phyloP scores from a whole-genome alignment of 2,113 vertebrate species.

The Erpornis zantholeuca region DNA sequence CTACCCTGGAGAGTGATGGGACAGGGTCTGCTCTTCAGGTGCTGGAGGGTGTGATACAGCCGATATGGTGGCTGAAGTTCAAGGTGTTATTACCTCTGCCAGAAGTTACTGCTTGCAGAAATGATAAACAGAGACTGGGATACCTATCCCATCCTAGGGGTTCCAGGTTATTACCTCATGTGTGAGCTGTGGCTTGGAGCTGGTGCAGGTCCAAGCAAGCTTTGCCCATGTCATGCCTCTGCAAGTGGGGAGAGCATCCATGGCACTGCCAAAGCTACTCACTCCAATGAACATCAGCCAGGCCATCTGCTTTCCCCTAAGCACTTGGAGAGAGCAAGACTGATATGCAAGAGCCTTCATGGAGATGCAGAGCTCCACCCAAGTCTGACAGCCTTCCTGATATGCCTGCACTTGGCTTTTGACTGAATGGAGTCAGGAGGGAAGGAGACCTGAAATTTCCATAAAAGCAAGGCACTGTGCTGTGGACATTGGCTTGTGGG shows the following conservation, averaged over 20 bases:
- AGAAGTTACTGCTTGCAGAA: not conserved
- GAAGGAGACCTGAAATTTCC: not conserved
- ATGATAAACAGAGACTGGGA: not conserved
- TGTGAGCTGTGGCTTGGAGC: not conserved
- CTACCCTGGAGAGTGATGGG: not conserved
- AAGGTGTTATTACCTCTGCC: not conserved
- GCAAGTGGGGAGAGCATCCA: fast-evolving
- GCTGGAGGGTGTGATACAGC: not conserved
- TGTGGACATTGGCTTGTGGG: not conserved
- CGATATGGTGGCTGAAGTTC: not conserved
- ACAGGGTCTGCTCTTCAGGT: not conserved
- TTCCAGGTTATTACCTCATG: not conserved
- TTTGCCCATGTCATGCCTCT: fast-evolving
- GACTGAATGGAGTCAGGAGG: not conserved
- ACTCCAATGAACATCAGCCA: not conserved
- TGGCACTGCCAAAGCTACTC: not conserved
- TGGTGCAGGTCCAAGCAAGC: not conserved
- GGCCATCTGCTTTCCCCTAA: not conserved
- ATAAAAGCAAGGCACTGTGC: not conserved
- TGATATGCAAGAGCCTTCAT: not conserved
- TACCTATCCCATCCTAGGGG: fast-evolving
- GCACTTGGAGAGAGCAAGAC: not conserved
- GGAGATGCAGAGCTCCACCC: not conserved
- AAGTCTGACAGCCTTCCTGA: not conserved
- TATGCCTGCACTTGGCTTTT: not conserved